Evolutionary conservation across 2,797 vertebrate species (phyloP), one percentile per base, ranked within the genome.

Genomic region (Nannoperca australis): DNA sequence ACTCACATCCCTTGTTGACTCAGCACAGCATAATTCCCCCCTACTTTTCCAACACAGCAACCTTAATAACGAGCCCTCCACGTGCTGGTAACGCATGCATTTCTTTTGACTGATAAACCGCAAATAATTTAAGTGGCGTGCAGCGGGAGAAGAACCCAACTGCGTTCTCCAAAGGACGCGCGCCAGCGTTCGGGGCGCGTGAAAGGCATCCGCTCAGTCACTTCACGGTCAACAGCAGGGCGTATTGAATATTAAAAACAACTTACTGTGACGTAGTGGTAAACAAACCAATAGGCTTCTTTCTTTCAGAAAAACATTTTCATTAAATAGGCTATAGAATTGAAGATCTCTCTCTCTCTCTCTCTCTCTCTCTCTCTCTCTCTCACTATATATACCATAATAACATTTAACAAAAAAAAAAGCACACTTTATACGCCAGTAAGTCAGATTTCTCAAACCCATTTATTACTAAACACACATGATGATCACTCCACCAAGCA

Each of bases 1-100:
- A 91, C 92, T 92, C 79, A 93, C 92, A 78, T 71, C 13, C 84
- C 60, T 59, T 24, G 38, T 70, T 55, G 70, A 17, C 49, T 79
- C 51, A n/a, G 50, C 45, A 22, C 45, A 27, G 40, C 73, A n/a
- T 82, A 53, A 65, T 49, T 85, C 54, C 58, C n/a, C 47, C 61
- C 24, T 40, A 38, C 6, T 54, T 47, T 27, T 13, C 18, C 61
- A 17, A 32, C 54, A 55, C 30, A 64, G 15, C 18, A 17, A 12
- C 36, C 5, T 7, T 6, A 62, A 22, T 17, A 32, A 45, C 42
- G 18, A 24, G 27, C 15, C 20, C 50, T 55, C 40, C 60, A 32
- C n/a, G 36, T 6, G 36, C n/a, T 5, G 62, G 5, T 30, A 12
- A 49, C 61, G 11, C 54, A 36, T 8, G 10, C 36, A 40, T 24